Conservation (phyloP, 2,797 vertebrate genomes). For the Peromyscus aztecus region DNA sequence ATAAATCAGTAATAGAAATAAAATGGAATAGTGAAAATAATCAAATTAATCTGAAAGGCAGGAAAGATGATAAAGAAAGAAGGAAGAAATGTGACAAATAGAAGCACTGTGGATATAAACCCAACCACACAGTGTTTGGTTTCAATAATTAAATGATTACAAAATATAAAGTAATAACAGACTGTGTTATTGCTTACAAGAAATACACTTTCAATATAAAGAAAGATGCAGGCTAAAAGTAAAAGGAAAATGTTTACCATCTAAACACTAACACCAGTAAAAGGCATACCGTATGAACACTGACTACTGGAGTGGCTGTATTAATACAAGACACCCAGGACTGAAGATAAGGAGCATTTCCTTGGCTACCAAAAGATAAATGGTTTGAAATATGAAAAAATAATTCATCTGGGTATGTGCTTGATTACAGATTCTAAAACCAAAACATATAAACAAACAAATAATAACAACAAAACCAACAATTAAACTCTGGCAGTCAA, state of each 20-base stretch:
- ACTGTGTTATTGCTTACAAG: neutral
- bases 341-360: slow-evolving; percentile 3
- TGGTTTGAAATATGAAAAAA: neutral
- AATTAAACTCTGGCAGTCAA: neutral
- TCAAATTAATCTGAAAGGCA: neutral
- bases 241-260: neutral
- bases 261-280: neutral
- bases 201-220: slow-evolving; percentile 23
- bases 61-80: neutral
- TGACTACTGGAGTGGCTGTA: neutral
- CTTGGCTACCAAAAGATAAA: slow-evolving; percentile 22
- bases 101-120: neutral
- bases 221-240: neutral
- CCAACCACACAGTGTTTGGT: neutral
- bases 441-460: neutral
- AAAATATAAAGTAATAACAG: slow-evolving; percentile 6
- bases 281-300: neutral
- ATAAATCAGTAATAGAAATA: neutral
- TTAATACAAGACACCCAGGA: neutral
- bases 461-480: neutral
- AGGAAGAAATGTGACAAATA: neutral
- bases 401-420: neutral
- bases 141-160: neutral
- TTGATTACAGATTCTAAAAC: neutral
- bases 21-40: slow-evolving; percentile 15